A percentile compares a stretch with the other conserved stretches of the same genome.
phyloP scores from a whole-genome alignment of 92 coral and sea anemone species.

The Desmophyllum pertusum region DNA sequence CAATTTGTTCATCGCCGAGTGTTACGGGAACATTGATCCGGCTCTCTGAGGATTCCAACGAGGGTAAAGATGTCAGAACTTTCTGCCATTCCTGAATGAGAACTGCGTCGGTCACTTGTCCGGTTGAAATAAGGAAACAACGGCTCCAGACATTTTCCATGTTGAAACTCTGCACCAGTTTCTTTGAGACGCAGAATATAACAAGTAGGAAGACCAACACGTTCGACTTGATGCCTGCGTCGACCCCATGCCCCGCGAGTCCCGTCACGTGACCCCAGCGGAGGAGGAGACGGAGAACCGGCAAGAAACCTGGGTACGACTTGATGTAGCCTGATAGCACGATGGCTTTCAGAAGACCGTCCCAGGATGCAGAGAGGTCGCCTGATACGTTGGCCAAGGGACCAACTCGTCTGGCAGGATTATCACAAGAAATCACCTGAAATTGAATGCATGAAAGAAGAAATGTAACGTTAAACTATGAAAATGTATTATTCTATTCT shows the following conservation, averaged over 20 bases:
- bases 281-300: constrained; percentile 83
- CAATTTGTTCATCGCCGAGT: constrained; percentile 63
- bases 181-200: constrained; percentile 67
- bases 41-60: background rate
- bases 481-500: too few species aligned
- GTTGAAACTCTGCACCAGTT: constrained; percentile 55
- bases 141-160: constrained; percentile 44
- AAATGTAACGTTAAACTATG: background rate
- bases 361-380: constrained; percentile 86
- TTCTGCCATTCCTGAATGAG: constrained; percentile 47
- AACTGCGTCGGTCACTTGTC: constrained; percentile 40
- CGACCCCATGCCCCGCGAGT: constrained; percentile 82
- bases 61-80: constrained; percentile 20
- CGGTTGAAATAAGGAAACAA: constrained; percentile 51
- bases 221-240: constrained; percentile 75
- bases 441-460: background rate
- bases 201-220: constrained; percentile 77
- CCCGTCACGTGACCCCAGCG: constrained; percentile 91
- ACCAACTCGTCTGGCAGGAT: constrained; percentile 49
- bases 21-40: background rate
- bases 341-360: constrained; percentile 89
- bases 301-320: constrained; percentile 81
- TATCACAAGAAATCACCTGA: constrained; percentile 69
- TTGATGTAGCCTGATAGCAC: constrained; percentile 78
- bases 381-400: constrained; percentile 49